Base-by-base conservation (phyloP, 2,797 vertebrate genomes). In the Bradypodion pumilum region DNA sequence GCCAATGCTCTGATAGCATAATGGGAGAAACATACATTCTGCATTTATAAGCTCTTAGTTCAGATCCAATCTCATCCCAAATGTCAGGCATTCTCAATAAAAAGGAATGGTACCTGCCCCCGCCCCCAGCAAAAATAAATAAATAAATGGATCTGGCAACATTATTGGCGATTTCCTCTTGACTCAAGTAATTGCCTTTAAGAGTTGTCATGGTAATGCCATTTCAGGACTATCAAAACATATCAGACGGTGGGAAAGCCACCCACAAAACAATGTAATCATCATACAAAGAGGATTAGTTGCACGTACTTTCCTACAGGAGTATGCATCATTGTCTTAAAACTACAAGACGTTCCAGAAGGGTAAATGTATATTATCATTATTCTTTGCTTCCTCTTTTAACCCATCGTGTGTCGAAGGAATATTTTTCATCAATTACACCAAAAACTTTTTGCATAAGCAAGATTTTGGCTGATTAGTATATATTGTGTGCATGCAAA, bases 131-230 rank as follows among this genome's bases (percentile, higher is more conserved):
- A 86, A 40, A 7, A 15, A 59, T 27, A 82, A 42, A 63, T 78
- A 74, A 82, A 78, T n/a, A n/a, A n/a, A n/a, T n/a, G 77, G 74
- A 82, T 82, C 73, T 75, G 78, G 44, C 60, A 46, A 37, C 59
- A 78, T n/a, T 65, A 27, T 72, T 66, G 65, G 37, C 68, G 56
- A 9, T 82, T 78, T 60, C 73, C 60, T 66, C 68, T 78, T 32
- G 46, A 68, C 21, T 78, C 80, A 68, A 4, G 59, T 69, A 78
- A 77, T 52, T 76, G 46, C 35, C 23, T 59, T 82, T 82, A 74
- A 79, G 46, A 70, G 90, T 91, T 91, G 85, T 82, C 90, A 91
- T 91, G 88, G 89, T 87, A 85, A 91, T 91, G 80, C 83, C 63
- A 81, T 88, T 88, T 86, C 82, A 84, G 73, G 68, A 49, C 86